These are phyloP conservation scores for Noctua pronuba DNA, from an alignment of 2,888 invertebrate species.

Conservation along the genomic window DNA sequence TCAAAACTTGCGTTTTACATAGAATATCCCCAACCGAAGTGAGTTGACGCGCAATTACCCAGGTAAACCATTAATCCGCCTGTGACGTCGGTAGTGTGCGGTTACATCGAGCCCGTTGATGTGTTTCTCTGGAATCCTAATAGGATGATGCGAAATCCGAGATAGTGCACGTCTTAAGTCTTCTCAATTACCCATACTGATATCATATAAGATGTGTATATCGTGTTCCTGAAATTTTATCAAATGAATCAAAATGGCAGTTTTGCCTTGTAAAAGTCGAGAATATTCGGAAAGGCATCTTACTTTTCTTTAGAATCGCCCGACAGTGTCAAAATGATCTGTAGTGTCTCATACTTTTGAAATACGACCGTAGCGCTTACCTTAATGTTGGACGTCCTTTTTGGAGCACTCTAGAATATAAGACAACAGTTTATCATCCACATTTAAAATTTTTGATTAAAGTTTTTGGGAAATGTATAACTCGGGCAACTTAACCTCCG, in stretches of 20 bases:
- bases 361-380: not conserved
- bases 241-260: not conserved
- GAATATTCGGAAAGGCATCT: not conserved
- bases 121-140: conserved; percentile 45
- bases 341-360: conserved; percentile 10
- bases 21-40: conserved; percentile 17
- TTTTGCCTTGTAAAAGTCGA: not conserved
- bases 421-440: not conserved
- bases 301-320: conserved; percentile 4
- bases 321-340: conserved; percentile 5
- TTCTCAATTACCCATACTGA: conserved; percentile 27
- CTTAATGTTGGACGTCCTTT: conserved; percentile 25
- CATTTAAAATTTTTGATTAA: not conserved
- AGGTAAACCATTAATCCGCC: conserved; percentile 43
- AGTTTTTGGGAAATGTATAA: not conserved
- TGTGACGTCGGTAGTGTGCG: conserved; percentile 32
- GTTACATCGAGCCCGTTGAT: conserved; percentile 40
- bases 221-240: not conserved
- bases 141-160: conserved; percentile 44
- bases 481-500: not conserved
- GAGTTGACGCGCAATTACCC: conserved; percentile 22
- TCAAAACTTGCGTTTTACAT: conserved; percentile 15
- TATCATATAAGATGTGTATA: not conserved
- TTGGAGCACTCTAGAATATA: conserved; percentile 23
- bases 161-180: conserved; percentile 24